Evolutionary conservation across 2,113 vertebrate genomes (phyloP), one percentile per base, ranked within the genome.

Genomic region (Agapornis roseicollis): DNA sequence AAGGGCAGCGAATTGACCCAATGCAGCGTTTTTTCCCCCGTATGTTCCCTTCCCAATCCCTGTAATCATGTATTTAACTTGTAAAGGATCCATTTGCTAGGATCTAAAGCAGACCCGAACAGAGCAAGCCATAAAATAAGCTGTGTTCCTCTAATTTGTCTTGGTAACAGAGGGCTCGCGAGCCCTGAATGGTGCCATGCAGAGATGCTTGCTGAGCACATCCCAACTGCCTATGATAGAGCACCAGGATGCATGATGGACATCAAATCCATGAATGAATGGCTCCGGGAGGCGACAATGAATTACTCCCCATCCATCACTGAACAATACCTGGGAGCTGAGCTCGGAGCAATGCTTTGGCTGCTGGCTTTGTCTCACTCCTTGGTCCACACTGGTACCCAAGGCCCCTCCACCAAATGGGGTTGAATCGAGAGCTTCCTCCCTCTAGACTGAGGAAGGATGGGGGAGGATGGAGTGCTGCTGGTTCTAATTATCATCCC

Each of bases 1-100:
- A 63, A 74, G 68, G 52, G 63, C 11, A 6, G 8, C 0, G 0
- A 44, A 42, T 46, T 9, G 35, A 82, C 47, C 52, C 8, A 84
- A 58, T 1, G 0, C 31, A 7, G 16, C 7, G 0, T 22, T 69
- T 71, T 80, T 74, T 10, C 0, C 41, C 2, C 41, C 1, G 0
- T 0, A 0, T 1, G 0, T 55, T n/a, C 41, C 31, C 24, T 85
- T 63, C 79, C 63, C 60, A 18, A 69, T 72, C 91, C 41, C 19
- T 3, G 0, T 6, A 23, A 13, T 25, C 11, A 1, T 1, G 4
- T 1, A 0, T 87, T 35, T 47, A 19, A 41, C 65, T 22, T 52
- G 47, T 63, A 88, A 65, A 81, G 60, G 49, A 41, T 65, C 27
- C 9, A 68, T 81, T 69, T 52, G 55, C 33, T 35, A 22, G 42